phyloP scores from a whole-genome alignment of 2,888 invertebrate genomes.

The Nephrotoma appendiculata region DNA sequence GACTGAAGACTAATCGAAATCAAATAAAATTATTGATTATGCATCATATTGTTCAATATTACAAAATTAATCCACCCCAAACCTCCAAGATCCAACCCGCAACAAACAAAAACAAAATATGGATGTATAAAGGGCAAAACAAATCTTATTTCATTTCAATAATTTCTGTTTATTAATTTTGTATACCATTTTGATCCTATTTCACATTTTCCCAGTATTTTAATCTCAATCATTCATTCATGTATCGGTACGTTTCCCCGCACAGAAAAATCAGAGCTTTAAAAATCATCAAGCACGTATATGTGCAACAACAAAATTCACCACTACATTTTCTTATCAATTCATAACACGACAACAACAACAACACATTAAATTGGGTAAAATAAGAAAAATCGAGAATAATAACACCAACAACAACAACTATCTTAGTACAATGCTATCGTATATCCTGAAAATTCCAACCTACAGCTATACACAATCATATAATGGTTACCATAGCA shows the following conservation, averaged over 20 bases:
- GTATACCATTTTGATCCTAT: background rate
- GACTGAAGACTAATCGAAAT: background rate
- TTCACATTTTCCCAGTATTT: background rate
- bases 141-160: background rate
- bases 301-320: background rate
- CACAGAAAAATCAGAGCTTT: background rate
- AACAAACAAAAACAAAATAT: too few species aligned
- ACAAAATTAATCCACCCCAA: too few species aligned
- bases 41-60: background rate
- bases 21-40: background rate
- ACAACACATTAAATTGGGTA: background rate
- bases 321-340: background rate
- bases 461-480: background rate
- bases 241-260: background rate
- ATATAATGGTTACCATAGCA: background rate
- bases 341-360: background rate
- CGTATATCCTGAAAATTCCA: background rate
- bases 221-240: background rate
- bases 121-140: background rate
- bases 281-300: background rate
- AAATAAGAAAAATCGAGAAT: background rate
- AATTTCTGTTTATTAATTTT: background rate
- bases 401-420: background rate
- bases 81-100: too few species aligned
- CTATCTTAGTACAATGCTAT: background rate